phyloP scores from a whole-genome alignment of 2,888 invertebrate genomes.

The Morpho achilles region DNA sequence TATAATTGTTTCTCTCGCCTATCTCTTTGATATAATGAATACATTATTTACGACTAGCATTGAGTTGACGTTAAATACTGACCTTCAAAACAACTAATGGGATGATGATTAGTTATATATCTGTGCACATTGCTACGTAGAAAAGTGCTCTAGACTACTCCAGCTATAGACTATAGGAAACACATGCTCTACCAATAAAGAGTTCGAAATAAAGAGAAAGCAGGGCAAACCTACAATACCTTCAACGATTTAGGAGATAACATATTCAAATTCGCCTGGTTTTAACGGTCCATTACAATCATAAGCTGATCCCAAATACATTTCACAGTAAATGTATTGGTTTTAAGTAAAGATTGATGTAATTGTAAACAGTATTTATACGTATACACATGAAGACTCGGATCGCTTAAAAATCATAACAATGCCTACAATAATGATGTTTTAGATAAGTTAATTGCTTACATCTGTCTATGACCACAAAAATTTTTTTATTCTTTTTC shows the following conservation, averaged over 20 bases:
- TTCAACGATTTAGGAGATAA: too few species aligned
- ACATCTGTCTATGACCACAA: too few species aligned
- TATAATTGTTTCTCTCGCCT: too few species aligned
- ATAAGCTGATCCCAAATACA: slow-evolving; percentile 60
- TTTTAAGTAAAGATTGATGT: slow-evolving; percentile 1
- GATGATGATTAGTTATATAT: slow-evolving; percentile 22
- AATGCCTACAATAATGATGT: background rate
- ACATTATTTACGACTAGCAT: slow-evolving; percentile 53
- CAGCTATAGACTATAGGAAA: slow-evolving; percentile 2
- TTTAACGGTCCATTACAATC: slow-evolving; percentile 4
- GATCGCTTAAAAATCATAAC: slow-evolving; percentile 13
- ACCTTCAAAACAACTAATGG: slow-evolving; percentile 17
- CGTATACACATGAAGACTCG: background rate
- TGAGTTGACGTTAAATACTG: slow-evolving; percentile 20
- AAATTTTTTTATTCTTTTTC: too few species aligned
- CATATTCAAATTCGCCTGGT: too few species aligned
- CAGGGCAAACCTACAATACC: background rate
- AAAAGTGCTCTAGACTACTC: slow-evolving; percentile 17
- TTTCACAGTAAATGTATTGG: slow-evolving; percentile 9
- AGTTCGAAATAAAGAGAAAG: slow-evolving; percentile 5
- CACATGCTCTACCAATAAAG: slow-evolving; percentile 21
- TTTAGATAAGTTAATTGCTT: too few species aligned
- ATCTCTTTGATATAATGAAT: slow-evolving; percentile 45
- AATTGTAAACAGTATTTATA: background rate
- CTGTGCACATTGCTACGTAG: slow-evolving; percentile 21